phyloP scores from a whole-genome alignment of 2,888 invertebrate genomes.

The Eremobia ochroleuca region DNA sequence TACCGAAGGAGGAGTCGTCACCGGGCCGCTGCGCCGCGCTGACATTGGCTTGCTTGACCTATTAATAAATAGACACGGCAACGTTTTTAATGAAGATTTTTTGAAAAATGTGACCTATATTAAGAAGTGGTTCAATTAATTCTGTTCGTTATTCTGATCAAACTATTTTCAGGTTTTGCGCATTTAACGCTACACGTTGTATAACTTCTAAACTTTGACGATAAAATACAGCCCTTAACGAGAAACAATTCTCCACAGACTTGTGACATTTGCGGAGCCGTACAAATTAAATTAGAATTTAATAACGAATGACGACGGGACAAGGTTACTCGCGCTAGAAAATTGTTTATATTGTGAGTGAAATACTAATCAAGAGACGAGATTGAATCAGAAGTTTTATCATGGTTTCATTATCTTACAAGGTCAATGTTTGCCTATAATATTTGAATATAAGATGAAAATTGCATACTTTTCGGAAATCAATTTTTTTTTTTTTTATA shows the following conservation, averaged over 20 bases:
- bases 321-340: slow-evolving; percentile 32
- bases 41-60: too few relatives aligned
- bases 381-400: not conserved
- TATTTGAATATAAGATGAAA: not conserved
- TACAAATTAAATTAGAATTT: slow-evolving; percentile 49
- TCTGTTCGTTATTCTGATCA: too few relatives aligned
- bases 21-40: too few relatives aligned
- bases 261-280: slow-evolving; percentile 41
- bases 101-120: too few relatives aligned
- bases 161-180: too few relatives aligned
- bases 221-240: slow-evolving; percentile 22
- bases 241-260: slow-evolving; percentile 30
- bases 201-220: slow-evolving; percentile 7
- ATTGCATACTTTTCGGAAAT: not conserved
- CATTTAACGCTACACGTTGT: too few relatives aligned
- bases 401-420: not conserved
- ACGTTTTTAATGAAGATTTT: too few relatives aligned
- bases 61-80: too few relatives aligned
- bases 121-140: too few relatives aligned
- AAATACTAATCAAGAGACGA: slow-evolving; percentile 22
- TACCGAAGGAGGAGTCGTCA: too few relatives aligned
- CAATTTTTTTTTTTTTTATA: too few relatives aligned
- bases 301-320: slow-evolving; percentile 34
- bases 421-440: not conserved
- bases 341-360: slow-evolving; percentile 18